A percentile compares a stretch with the other conserved stretches of the same genome.
Conservation (phyloP, 2,113 vertebrate species). For the Rhinoderma darwinii region DNA sequence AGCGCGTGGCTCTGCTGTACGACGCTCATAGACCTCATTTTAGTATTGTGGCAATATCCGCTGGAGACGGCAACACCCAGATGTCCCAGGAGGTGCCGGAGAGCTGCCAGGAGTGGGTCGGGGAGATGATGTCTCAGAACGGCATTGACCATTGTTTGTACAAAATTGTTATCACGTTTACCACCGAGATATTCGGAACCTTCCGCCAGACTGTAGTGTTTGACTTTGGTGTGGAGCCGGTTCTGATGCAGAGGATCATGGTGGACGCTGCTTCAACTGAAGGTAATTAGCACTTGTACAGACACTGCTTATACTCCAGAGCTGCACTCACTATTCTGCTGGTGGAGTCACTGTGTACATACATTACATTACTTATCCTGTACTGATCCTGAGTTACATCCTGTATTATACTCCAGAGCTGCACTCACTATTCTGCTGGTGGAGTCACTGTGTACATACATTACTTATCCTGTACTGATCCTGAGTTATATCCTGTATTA, state of each 20-base stretch:
- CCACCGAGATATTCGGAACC: conserved; percentile 98
- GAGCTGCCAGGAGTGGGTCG: conserved; percentile 95
- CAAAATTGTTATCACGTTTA: conserved; percentile 92
- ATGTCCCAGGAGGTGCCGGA: conserved; percentile 85
- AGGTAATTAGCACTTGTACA: conserved; percentile 86
- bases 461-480: too few relatives aligned
- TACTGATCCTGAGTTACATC: too few relatives aligned
- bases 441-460: too few relatives aligned
- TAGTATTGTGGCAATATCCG: conserved; percentile 89
- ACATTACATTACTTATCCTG: too few relatives aligned
- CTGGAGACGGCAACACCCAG: conserved; percentile 82
- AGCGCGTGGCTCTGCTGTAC: conserved; percentile 93
- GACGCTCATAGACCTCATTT: conserved; percentile 98
- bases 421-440: too few relatives aligned
- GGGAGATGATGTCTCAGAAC: conserved; percentile 83
- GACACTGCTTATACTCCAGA: too few relatives aligned
- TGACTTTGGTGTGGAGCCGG: conserved; percentile 96
- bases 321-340: conserved; percentile 47
- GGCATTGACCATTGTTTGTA: conserved; percentile 95
- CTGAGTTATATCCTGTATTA: too few relatives aligned
- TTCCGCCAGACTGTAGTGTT: conserved; percentile 98
- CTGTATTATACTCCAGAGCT: too few relatives aligned
- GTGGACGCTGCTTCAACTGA: conserved; percentile 98
- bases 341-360: too few relatives aligned
- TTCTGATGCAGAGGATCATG: conserved; percentile 98